Percentiles rank a stretch among this genome's conserved stretches.
Evolutionary conservation across 2,888 invertebrate species (phyloP).

Genomic region (Drosophila helvetica): DNA sequence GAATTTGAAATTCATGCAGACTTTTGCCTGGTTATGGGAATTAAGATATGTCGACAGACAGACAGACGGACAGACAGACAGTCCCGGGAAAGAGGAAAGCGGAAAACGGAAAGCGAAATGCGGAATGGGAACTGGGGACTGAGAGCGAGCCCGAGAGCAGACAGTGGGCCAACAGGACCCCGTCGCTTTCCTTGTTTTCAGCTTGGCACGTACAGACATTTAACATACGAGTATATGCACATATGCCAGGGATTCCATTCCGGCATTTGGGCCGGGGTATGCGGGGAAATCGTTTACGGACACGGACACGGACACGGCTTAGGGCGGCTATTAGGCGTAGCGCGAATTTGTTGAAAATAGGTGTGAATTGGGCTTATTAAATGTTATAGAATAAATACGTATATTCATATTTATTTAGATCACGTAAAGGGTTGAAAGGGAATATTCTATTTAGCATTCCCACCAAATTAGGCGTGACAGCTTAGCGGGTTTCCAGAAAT

Average conservation of each 20-base stretch:
- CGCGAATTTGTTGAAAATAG: conserved; percentile 24
- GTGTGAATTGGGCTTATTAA: conserved; percentile 45
- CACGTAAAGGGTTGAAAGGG: not conserved
- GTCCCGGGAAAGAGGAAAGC: conserved; percentile 13
- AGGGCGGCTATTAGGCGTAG: not conserved
- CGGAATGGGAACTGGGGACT: conserved; percentile 20
- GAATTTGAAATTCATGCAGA: conserved; percentile 80
- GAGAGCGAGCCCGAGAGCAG: conserved; percentile 12
- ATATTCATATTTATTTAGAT: conserved; percentile 30
- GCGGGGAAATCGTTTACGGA: conserved; percentile 25
- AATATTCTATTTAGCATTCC: not conserved
- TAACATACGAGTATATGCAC: conserved; percentile 38
- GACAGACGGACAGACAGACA: conserved; percentile 21
- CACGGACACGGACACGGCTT: conserved; percentile 12
- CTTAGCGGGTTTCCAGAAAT: not conserved
- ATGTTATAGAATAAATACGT: conserved; percentile 29
- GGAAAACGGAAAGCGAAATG: conserved; percentile 2
- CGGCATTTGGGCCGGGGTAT: conserved; percentile 6
- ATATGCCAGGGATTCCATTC: conserved; percentile 14
- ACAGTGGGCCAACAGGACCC: conserved; percentile 11
- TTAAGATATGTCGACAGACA: conserved; percentile 71
- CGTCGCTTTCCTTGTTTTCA: conserved; percentile 18
- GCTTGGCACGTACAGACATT: conserved; percentile 51
- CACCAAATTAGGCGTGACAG: not conserved
- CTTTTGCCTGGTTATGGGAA: conserved; percentile 76